Base-by-base conservation (phyloP, 1,140 invertebrate genomes). In the Oedothorax gibbosus region DNA sequence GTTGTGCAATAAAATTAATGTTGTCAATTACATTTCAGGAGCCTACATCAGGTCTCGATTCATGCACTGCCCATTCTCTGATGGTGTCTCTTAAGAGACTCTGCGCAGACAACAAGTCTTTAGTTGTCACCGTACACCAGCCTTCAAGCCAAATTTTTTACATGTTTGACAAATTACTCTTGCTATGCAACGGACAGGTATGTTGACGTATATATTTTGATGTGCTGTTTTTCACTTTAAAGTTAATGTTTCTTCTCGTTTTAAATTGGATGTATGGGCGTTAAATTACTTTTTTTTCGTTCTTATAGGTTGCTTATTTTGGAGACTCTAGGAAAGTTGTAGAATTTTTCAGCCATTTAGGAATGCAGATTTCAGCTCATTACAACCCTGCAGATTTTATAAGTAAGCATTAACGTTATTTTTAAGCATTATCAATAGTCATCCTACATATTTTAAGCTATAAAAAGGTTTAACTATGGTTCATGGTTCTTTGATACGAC, bases 331-430 rank as follows among this genome's bases (percentile, higher is more conserved):
- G 92, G 78, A 93, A 94, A 88, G 94, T 96, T 72, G 93, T 95
- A 21, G 92, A 94, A 85, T 95, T 95, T 89, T 96, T 96, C 88
- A 92, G 92, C 86, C 92, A 91, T 80, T 92, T 96, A 71, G 95
- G 94, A 78, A 92, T 96, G 62, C 92, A 93, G 64, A 93, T 96
- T 85, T 91, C 94, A 87, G 93, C 94, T 5, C 94, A 96, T 89
- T 96, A 96, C 89, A 96, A 96, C 91, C 95, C 95, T 21, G 95
- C 95, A 1, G 95, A 96, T 90, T 96, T 96, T 89, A 95, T 96
- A 88, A 91, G 95, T 96, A 92, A 94, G 94, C 93, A 86, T 71
- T 49, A 86, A 62, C 66, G 60, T 69, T 35, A 7, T 15, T 20
- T 49, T 1, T 35, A 35, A 35, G 35, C 35, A 35, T 2, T 35